phyloP scores from a whole-genome alignment of 2,888 invertebrate genomes.

The Crepidodera aurea region DNA sequence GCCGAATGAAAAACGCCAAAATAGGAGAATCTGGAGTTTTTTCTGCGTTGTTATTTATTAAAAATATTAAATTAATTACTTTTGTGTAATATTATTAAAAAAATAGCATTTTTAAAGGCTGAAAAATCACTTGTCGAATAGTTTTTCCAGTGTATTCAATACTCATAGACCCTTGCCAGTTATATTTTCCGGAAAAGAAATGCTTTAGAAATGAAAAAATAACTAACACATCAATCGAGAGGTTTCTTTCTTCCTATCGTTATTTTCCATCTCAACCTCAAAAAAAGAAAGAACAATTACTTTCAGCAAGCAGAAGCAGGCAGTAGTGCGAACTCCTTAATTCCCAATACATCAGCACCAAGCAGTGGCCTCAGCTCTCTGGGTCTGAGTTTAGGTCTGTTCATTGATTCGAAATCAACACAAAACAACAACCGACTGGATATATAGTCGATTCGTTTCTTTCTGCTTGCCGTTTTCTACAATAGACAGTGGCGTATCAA shows the following conservation, averaged over 20 bases:
- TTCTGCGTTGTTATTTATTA: too few species aligned
- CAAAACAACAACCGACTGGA: slow-evolving; percentile 4
- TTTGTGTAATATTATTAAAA: too few species aligned
- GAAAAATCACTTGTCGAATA: too few species aligned
- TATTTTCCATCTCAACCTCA: background rate
- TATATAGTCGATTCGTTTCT: background rate
- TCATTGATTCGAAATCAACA: slow-evolving; percentile 16
- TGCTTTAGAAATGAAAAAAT: background rate
- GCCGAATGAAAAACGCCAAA: too few species aligned
- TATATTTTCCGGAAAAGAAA: background rate
- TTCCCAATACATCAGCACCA: slow-evolving; percentile 13
- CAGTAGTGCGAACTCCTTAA: slow-evolving; percentile 7
- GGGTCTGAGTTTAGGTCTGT: slow-evolving; percentile 7
- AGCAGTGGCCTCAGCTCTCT: background rate
- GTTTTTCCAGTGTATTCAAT: too few species aligned
- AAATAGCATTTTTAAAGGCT: too few species aligned
- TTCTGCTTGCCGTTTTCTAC: background rate
- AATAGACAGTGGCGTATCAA: background rate
- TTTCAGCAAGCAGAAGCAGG: background rate
- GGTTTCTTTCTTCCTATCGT: background rate
- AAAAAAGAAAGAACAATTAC: slow-evolving; percentile 6
- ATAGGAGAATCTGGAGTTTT: too few species aligned
- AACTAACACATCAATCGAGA: slow-evolving; percentile 1
- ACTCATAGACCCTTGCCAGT: background rate
- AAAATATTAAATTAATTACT: background rate